Base-by-base conservation (phyloP, 92 coral and sea anemone genomes). In the Blastomussa wellsi region DNA sequence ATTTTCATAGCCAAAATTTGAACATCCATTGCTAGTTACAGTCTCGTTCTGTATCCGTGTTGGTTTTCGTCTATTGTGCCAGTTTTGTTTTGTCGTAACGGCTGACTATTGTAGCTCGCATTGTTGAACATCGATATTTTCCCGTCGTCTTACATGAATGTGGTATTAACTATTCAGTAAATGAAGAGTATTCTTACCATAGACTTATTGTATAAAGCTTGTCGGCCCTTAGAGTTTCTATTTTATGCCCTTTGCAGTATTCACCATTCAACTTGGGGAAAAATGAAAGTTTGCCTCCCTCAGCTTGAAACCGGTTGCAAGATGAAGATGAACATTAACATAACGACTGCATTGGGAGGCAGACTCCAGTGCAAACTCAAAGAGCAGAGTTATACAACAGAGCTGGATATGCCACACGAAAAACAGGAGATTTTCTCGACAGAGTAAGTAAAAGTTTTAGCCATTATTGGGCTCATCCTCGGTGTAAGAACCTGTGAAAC, bases 181-280 rank as follows among this genome's bases (percentile, higher is more conserved):
- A n/a, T n/a, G n/a, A n/a, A n/a, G n/a, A n/a, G n/a, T n/a, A n/a
- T n/a, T 49, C 16, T 14, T 0, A 19, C 16, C 55, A 2, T 20
- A 55, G 28, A 55, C 14, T 20, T 20, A 9, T 17, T 10, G 28
- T 55, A n/a, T n/a, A n/a, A 55, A 55, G 60, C 20, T 55, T 19
- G 31, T n/a, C 52, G 32, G 24, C 48, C 14, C 39, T 65, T 22
- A 9, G 31, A 16, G 1, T 5, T 20, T 29, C 5, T 10, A 33
- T 19, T 20, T 2, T 70, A 7, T 42, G 31, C 10, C 28, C 4
- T n/a, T 35, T 53, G 10, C 48, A 82, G 86, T 82, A 42, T 82
- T n/a, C 28, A 20, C 35, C 86, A 82, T 19, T 72, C 78, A 22
- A 52, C 79, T 0, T 82, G 86, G 86, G 86, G 86, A 16, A 82